Evolutionary conservation across 1,140 invertebrate genomes (phyloP), one percentile per base, ranked within the genome.

Genomic region (Drosophila paulistorum): DNA sequence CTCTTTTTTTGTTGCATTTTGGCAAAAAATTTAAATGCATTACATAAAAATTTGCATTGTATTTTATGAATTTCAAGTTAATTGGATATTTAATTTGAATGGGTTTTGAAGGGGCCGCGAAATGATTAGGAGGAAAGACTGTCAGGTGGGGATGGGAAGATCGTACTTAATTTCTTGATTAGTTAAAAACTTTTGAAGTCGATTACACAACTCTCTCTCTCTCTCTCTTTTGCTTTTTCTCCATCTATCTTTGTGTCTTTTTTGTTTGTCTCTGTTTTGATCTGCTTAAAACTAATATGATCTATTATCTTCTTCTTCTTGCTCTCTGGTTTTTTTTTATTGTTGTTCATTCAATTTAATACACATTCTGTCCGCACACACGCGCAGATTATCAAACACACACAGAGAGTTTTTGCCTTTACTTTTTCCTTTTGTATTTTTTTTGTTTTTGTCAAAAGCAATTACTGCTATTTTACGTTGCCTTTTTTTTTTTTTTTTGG

Each of bases 331-430:
- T 41, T 75, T 64, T 30, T 30, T 30, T 30, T 82, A 79, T 72
- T 79, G 71, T 87, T 74, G 77, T 86, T 86, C 84, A 86, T 87
- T 86, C 84, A 86, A 86, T 87, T 87, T 86, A 82, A 74, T 86
- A 85, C 83, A 79, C 63, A 72, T 51, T 51, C 17, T 51, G 45
- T 30, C 9, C 7, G 45, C 45, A 51, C 45, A 51, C 45, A 23
- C 17, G 45, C 45, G 45, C 17, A 51, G 17, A 51, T 23, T 51
- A 51, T 51, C 45, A 51, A 10, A 14, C 62, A 70, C 57, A 42
- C 9, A 23, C 17, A 51, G 45, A 51, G 45, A 51, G 45, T 23
- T 51, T 51, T 51, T 51, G 45, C 45, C 20, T 51, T 51, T 51
- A 51, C 45, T 51, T 51, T 51, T 51, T 23, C 17, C 45, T 51